Percentiles rank a stretch among this genome's conserved stretches.
These are phyloP conservation scores for Apostichopus japonicus DNA, from an alignment of 35 echinoderm and acorn worm genomes.

Conservation along the genomic window DNA sequence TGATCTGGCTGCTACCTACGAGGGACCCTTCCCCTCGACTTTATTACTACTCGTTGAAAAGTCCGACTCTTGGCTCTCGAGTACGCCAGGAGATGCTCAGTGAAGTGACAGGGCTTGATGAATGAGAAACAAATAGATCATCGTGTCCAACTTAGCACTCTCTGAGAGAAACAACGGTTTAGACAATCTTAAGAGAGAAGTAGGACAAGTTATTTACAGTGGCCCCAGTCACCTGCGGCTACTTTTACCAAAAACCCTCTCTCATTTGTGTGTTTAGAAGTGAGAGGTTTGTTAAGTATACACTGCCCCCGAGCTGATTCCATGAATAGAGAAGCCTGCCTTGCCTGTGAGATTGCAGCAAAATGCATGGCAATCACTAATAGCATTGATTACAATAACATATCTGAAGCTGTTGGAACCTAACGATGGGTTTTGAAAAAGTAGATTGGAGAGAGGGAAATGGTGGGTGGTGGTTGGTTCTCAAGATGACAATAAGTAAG, in stretches of 20 bases:
- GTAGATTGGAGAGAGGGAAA: too few species aligned
- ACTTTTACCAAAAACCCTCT: slow-evolving; percentile 36
- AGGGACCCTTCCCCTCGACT: slow-evolving; percentile 13
- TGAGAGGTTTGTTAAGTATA: slow-evolving; percentile 47
- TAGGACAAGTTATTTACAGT: slow-evolving; percentile 46
- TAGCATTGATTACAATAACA: slow-evolving; percentile 3
- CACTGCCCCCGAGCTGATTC: background rate
- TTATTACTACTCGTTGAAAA: background rate
- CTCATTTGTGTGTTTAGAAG: slow-evolving; percentile 36
- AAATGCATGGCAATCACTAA: background rate
- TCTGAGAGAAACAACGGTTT: background rate
- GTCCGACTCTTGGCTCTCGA: background rate
- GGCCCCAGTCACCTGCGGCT: slow-evolving; percentile 45
- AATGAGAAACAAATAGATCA: background rate
- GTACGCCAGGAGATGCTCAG: slow-evolving; percentile 5
- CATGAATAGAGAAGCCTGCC: slow-evolving; percentile 17
- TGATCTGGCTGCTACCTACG: background rate
- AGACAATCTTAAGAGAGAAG: background rate
- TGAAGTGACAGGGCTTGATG: slow-evolving; percentile 16
- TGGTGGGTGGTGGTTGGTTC: too few species aligned
- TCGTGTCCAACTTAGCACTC: background rate
- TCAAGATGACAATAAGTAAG: too few species aligned
- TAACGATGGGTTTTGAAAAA: too few species aligned
- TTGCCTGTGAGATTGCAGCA: background rate
- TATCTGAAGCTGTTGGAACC: background rate